Evolutionary conservation across 2,113 vertebrate genomes (phyloP).

Genomic region (Lepisosteus oculatus): DNA sequence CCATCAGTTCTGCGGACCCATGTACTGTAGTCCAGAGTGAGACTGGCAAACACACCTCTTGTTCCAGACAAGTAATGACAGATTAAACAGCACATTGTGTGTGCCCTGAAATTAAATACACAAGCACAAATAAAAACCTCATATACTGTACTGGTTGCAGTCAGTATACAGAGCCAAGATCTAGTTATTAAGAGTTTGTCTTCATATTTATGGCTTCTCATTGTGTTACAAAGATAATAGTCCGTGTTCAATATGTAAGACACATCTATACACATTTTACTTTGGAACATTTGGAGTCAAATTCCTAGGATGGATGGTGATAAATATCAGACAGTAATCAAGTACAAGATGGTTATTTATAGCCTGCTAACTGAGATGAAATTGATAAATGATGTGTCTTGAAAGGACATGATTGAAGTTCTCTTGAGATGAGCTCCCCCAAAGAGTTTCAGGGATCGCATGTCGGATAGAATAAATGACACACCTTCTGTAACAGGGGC

Average conservation of each 20-base stretch:
- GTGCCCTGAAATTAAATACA: too few relatives aligned
- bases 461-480: constrained; percentile 71
- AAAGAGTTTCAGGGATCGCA: constrained; percentile 68
- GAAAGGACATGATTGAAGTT: constrained; percentile 64
- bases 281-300: not conserved
- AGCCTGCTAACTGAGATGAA: constrained; percentile 51
- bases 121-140: too few relatives aligned
- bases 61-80: too few relatives aligned
- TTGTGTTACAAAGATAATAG: too few relatives aligned
- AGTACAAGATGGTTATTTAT: constrained; percentile 48
- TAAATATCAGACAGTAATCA: constrained; percentile 47
- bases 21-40: too few relatives aligned
- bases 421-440: constrained; percentile 59
- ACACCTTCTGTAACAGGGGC: constrained; percentile 66
- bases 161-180: too few relatives aligned
- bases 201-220: too few relatives aligned
- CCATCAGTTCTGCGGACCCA: too few relatives aligned
- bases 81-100: too few relatives aligned
- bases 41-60: too few relatives aligned
- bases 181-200: too few relatives aligned
- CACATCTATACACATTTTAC: constrained; percentile 44
- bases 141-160: too few relatives aligned
- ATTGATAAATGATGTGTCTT: constrained; percentile 69
- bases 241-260: constrained; percentile 29
- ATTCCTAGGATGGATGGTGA: constrained; percentile 39